These are phyloP conservation scores for Drosophila greeni DNA, from an alignment of 2,888 invertebrate species.

Conservation along the genomic window DNA sequence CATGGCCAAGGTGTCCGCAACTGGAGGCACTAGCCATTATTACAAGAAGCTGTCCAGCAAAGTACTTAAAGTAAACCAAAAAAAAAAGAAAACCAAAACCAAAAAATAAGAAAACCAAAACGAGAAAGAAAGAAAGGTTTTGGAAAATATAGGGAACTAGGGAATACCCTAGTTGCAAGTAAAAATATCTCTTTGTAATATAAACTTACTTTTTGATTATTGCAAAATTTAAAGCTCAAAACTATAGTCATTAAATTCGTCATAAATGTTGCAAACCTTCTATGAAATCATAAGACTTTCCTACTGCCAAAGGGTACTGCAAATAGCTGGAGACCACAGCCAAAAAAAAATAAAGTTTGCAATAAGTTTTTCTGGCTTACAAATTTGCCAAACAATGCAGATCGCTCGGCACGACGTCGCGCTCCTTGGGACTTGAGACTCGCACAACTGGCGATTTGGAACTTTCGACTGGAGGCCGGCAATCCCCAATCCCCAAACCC, in stretches of 20 bases:
- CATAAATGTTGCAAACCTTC: background rate
- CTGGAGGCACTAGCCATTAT: conserved; percentile 53
- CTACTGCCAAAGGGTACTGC: conserved; percentile 17
- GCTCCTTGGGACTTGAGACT: conserved; percentile 12
- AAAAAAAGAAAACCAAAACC: too few relatives aligned
- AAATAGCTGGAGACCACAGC: conserved; percentile 3
- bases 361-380: conserved; percentile 52
- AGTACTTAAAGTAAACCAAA: background rate
- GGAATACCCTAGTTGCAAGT: background rate
- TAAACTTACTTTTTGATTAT: too few relatives aligned
- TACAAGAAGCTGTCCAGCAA: conserved; percentile 59
- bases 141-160: background rate
- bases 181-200: too few relatives aligned
- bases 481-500: background rate
- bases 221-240: background rate
- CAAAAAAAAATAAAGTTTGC: conserved; percentile 26
- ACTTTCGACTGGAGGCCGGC: conserved; percentile 5
- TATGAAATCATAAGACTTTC: background rate
- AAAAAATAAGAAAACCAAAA: too few relatives aligned
- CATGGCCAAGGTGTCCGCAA: conserved; percentile 43
- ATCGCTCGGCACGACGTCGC: conserved; percentile 67
- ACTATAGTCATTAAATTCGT: background rate
- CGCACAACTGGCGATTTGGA: conserved; percentile 17
- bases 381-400: conserved; percentile 73
- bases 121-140: background rate